Conservation (phyloP, 2,797 vertebrate species). For the Acipenser transmontanus region DNA sequence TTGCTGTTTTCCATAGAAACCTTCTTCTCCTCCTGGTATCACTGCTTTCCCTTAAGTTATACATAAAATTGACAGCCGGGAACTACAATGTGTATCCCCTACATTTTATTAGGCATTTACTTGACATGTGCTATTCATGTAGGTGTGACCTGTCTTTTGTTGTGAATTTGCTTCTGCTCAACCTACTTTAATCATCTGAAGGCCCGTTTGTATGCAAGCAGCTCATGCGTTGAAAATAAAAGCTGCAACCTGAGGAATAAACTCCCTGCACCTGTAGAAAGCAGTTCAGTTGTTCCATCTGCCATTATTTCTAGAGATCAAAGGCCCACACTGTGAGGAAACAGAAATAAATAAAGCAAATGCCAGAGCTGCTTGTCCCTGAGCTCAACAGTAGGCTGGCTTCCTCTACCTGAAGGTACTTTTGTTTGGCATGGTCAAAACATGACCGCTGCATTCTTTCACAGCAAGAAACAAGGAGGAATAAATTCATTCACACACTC, state of each 20-base stretch:
- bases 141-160: constrained; percentile 33
- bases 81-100: constrained; percentile 4
- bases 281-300: constrained; percentile 57
- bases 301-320: constrained; percentile 61
- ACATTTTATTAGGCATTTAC: constrained; percentile 11
- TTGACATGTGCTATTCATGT: constrained; percentile 12
- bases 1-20: neutral
- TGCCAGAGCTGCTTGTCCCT: constrained; percentile 49
- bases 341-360: constrained; percentile 49
- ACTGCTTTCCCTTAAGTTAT: neutral
- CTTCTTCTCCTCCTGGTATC: neutral
- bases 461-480: constrained; percentile 51
- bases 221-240: constrained; percentile 51
- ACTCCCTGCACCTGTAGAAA: constrained; percentile 61
- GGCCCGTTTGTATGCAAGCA: constrained; percentile 47
- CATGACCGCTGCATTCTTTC: constrained; percentile 51
- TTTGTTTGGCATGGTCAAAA: constrained; percentile 55
- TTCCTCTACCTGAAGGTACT: constrained; percentile 34
- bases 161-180: constrained; percentile 37
- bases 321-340: constrained; percentile 50
- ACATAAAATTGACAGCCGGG: neutral
- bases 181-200: constrained; percentile 58
- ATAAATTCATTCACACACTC: constrained; percentile 53
- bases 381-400: constrained; percentile 47
- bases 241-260: constrained; percentile 59